Base-by-base conservation (phyloP, 2,113 vertebrate species). In the Abramis brama region DNA sequence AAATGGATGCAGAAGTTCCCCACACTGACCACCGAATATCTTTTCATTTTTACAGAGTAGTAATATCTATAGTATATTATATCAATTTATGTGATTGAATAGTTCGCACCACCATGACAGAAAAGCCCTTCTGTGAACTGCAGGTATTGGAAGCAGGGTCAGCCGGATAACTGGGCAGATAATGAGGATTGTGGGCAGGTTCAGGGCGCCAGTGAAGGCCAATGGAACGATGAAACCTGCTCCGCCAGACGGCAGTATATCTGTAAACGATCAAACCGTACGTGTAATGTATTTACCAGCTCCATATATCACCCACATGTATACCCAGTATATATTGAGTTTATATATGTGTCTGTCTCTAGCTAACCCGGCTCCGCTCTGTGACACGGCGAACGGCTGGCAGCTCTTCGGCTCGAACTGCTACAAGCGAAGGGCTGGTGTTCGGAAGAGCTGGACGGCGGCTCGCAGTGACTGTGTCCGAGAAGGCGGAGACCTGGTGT, bases 201-300 rank as follows among this genome's bases (percentile, higher is more conserved):
- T 9, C 43, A 83, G 15, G 94, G 93, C 33, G 3, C 1, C 0
- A 89, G 10, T 59, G 5, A 3, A 1, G 95, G 93, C 64, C 84
- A 39, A 2, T 96, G 95, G 95, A 94, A 94, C 3, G 95, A 95
- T 27, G 94, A 94, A 33, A 57, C 87, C 83, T 96, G 95, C 45
- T 0, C 52, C 0, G 1, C 17, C 0, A 11, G 47, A 21, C 92
- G 91, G 57, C 93, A 90, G 78, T 95, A 91, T 15, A 94, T 96
- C 86, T 96, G 94, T 92, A 95, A 95, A 84, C 85, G 91, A 39
- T 3, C 52, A 30, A 94, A 94, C 87, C 13, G 95, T 95, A 88
- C 52, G 93, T 89, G 17, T 62, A 5, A 25, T 3, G 0, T 6
- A 12, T 17, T 6, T 23, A 10, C 5, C 4, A 62, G 11, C n/a